phyloP scores from a whole-genome alignment of 2,888 invertebrate species.

The Yponomeuta cagnagella region DNA sequence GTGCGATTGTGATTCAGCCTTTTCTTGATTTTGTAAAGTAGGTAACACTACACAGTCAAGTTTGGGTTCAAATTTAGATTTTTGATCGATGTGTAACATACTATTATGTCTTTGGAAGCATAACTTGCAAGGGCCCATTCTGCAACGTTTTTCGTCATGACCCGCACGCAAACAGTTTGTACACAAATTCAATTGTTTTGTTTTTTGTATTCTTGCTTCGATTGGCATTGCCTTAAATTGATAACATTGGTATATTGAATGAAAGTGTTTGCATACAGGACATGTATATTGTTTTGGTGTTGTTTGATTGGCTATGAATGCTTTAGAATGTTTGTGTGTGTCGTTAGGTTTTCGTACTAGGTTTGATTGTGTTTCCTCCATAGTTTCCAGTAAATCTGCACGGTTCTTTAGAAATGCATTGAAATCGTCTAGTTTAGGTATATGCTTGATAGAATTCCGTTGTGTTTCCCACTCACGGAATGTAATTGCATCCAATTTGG shows the following conservation, averaged over 20 bases:
- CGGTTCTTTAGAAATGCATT: constrained; percentile 17
- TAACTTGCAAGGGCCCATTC: constrained; percentile 19
- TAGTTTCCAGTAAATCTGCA: constrained; percentile 17
- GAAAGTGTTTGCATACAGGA: constrained; percentile 18
- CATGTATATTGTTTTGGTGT: constrained; percentile 12
- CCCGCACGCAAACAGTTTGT: constrained; percentile 23
- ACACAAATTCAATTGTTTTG: constrained; percentile 22
- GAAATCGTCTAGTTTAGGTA: constrained; percentile 14
- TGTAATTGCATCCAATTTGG: constrained; percentile 14
- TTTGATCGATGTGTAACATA: constrained; percentile 11
- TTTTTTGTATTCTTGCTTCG: constrained; percentile 17
- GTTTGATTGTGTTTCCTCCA: constrained; percentile 15
- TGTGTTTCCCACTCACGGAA: constrained; percentile 17
- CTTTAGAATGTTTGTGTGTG: constrained; percentile 15
- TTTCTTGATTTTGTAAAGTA: constrained; percentile 5
- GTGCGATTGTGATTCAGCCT: neutral
- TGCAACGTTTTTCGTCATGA: constrained; percentile 21
- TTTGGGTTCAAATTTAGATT: neutral
- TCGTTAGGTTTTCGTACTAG: constrained; percentile 7
- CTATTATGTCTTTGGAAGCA: constrained; percentile 20
- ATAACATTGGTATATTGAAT: constrained; percentile 21
- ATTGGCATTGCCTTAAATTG: constrained; percentile 22
- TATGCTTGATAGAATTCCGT: constrained; percentile 6
- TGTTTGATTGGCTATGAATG: constrained; percentile 15
- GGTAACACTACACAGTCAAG: constrained; percentile 14